Percentiles rank a stretch among this genome's conserved stretches.
These are phyloP conservation scores for Mionectes olivaceus DNA, from an alignment of 2,797 vertebrate species.

Conservation along the genomic window DNA sequence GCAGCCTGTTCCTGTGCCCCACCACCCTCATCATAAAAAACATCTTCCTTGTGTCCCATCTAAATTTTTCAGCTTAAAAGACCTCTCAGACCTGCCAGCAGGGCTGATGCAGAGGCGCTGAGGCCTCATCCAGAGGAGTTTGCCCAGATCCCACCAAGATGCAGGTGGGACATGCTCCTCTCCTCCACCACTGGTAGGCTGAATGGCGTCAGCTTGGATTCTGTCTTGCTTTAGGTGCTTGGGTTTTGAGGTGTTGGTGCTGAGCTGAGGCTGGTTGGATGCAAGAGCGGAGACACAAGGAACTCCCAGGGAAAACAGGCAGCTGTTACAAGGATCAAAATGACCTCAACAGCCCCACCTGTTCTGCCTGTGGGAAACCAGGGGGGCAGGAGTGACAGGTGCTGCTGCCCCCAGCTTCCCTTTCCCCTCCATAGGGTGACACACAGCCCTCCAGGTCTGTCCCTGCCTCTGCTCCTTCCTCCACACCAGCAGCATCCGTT, in stretches of 20 bases:
- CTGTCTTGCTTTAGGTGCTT: background rate
- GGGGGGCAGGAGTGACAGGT: background rate
- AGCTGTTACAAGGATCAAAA: background rate
- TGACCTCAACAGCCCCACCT: accelerated
- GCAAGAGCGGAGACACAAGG: background rate
- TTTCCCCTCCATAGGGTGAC: background rate
- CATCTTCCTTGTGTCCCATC: no score
- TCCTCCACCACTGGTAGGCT: accelerated
- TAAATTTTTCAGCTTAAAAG: background rate
- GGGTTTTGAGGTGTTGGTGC: background rate
- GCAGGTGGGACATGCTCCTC: background rate
- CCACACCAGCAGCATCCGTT: background rate
- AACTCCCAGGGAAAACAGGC: background rate
- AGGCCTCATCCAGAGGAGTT: background rate
- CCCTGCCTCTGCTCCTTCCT: background rate
- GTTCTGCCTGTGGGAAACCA: background rate
- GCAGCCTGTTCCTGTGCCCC: background rate
- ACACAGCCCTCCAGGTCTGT: background rate
- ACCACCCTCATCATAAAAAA: background rate
- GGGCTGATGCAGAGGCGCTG: background rate
- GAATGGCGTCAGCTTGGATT: background rate
- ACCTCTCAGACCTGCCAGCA: background rate
- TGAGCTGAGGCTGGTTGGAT: background rate
- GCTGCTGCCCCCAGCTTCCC: background rate
- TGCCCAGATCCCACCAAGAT: background rate